Evolutionary conservation across 2,888 invertebrate species (phyloP).

Genomic region (Parasteatoda lunata): DNA sequence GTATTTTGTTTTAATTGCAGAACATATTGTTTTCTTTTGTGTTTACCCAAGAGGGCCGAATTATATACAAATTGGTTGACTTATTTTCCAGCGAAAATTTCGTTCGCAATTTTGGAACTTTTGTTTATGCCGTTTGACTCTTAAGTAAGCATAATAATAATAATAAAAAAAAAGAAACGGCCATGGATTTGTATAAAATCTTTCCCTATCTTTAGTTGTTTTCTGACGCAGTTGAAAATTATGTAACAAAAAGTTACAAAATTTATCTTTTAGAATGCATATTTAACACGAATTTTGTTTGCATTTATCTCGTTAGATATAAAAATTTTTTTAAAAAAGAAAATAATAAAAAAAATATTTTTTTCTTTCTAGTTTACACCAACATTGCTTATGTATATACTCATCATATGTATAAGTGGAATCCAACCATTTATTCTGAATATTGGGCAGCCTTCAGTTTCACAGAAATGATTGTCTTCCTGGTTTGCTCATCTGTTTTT

Average conservation of each 20-base stretch:
- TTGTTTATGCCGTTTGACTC: too few species aligned
- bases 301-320: background rate
- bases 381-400: slow-evolving; percentile 62
- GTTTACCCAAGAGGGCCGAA: too few species aligned
- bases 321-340: background rate
- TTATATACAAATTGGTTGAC: too few species aligned
- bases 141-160: too few species aligned
- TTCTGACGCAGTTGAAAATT: too few species aligned
- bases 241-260: too few species aligned
- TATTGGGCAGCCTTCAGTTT: slow-evolving; percentile 61
- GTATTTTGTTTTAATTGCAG: too few species aligned
- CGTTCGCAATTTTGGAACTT: too few species aligned
- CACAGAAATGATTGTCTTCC: slow-evolving; percentile 50
- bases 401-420: slow-evolving; percentile 60
- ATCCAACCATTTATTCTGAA: slow-evolving; percentile 36
- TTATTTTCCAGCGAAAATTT: too few species aligned
- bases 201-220: too few species aligned
- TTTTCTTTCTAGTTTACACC: slow-evolving; percentile 48
- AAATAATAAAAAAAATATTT: background rate
- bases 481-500: slow-evolving; percentile 34
- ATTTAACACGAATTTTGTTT: background rate
- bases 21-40: too few species aligned
- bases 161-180: too few species aligned
- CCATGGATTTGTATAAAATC: background rate
- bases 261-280: background rate